Evolutionary conservation across 2,888 invertebrate species (phyloP), one percentile per base, ranked within the genome.

Genomic region (Trissolcus japonicus): DNA sequence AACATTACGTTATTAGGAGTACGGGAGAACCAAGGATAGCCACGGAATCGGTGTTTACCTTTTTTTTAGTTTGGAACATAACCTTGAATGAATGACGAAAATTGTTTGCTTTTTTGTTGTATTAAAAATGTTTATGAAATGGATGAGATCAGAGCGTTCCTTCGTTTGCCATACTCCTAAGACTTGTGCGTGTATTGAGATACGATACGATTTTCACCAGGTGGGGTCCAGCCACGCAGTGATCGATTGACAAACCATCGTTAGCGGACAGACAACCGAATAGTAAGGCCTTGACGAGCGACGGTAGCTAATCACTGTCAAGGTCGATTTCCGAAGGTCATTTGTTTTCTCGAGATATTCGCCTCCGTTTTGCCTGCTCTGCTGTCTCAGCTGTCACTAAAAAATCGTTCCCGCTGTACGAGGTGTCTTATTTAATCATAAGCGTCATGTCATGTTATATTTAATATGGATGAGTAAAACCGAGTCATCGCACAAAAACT

Each of bases 281-380:
- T 82, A 85, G 82, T 83, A 80, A 84, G 84, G 88, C 88, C 88
- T 88, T 89, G 88, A 89, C 87, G 81, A 87, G 87, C 84, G 83
- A 88, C 87, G 85, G 82, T 89, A 87, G 89, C 89, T 89, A 89
- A 88, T 89, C 89, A 86, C 89, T 89, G 88, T 89, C 89, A 89
- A 89, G 89, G 87, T 89, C 88, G 83, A 87, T 88, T 87, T 86
- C 89, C 87, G 89, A 88, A 89, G 91, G 93, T 94, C 94, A 94
- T 94, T 94, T 94, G 91, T 92, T 93, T 90, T 94, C 93, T 89
- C 93, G 93, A 80, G 93, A 93, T 82, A 91, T 91, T 87, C 94
- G 92, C 87, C 94, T 91, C 85, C 94, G 91, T 82, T 92, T 91
- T 80, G 88, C 86, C 83, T 89, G 89, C 81, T 89, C 88, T 81